Base-by-base conservation (phyloP, 2,797 vertebrate genomes). In the Sebastes itinus region DNA sequence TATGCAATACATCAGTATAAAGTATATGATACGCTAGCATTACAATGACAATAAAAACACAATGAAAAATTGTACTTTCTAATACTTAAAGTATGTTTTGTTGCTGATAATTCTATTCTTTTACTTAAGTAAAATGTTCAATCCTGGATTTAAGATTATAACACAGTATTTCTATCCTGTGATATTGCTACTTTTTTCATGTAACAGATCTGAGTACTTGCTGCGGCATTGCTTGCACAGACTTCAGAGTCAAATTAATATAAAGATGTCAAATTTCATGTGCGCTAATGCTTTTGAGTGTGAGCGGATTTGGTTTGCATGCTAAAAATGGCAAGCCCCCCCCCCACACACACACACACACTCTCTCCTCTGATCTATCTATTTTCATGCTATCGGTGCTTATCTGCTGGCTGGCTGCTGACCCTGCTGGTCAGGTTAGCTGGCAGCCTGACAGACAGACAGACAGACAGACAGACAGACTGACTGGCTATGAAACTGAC, bases 341-440 rank as follows among this genome's bases (percentile, higher is more conserved):
- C 28, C 8, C 2, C 2, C 25, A 4, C 27, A 2, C 63, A 67
- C 62, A 61, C 5, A 25, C 23, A 46, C 7, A 59, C 2, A 9
- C 62, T 5, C 62, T 25, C 65, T 80, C 14, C 59, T 83, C 67
- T 77, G 62, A 77, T 83, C 72, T 74, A 80, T 83, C 76, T 77
- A 80, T 81, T 82, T 84, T 83, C 66, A 77, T 76, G 59, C 56
- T 75, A 38, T 70, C 38, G 60, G 46, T 54, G 71, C 30, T 72
- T 80, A 72, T 84, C 63, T 74, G 60, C 25, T 74, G 61, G 35
- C 80, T 77, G 76, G 65, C 61, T 82, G 69, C 77, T 82, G 66
- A 85, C 64, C 80, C 77, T 82, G 59, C 52, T 66, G 72, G 25
- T 69, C 78, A 49, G 78, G 76, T 86, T 84, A 81, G 55, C 83